Conservation (phyloP, 2,797 vertebrate genomes). For the Perdix hodgsoniae region DNA sequence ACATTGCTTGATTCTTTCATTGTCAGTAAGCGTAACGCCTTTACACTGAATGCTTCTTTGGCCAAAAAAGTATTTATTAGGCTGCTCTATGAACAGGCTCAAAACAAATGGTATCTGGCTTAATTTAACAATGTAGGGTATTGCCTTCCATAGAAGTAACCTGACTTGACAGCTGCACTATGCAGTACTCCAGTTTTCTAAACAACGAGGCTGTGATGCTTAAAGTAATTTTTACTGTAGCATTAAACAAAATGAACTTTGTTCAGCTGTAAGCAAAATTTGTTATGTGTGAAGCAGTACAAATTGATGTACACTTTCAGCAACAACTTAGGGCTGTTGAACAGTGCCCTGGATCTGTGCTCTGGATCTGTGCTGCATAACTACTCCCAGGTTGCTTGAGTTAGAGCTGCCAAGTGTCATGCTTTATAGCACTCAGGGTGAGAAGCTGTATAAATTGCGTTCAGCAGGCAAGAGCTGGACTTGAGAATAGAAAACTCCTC, state of each 20-base stretch:
- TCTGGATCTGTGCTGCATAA: not conserved
- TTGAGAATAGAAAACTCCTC: not conserved
- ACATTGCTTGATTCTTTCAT: not conserved
- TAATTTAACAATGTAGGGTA: not conserved
- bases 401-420: not conserved
- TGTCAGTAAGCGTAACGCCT: not conserved
- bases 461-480: not conserved
- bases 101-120: conserved; percentile 20
- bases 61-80: not conserved
- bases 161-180: not conserved
- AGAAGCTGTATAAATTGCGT: not conserved
- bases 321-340: not conserved
- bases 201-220: not conserved
- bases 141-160: not conserved
- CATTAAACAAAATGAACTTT: not conserved
- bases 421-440: not conserved
- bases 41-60: rapidly evolving
- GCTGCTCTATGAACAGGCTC: not conserved
- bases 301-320: not conserved
- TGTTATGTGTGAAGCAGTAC: rapidly evolving
- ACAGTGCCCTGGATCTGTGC: not conserved
- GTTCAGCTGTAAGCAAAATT: not conserved
- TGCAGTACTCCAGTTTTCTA: not conserved
- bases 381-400: not conserved
- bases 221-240: not conserved